Base-by-base conservation (phyloP, 2,888 invertebrate genomes). In the Temnothorax ravouxi region DNA sequence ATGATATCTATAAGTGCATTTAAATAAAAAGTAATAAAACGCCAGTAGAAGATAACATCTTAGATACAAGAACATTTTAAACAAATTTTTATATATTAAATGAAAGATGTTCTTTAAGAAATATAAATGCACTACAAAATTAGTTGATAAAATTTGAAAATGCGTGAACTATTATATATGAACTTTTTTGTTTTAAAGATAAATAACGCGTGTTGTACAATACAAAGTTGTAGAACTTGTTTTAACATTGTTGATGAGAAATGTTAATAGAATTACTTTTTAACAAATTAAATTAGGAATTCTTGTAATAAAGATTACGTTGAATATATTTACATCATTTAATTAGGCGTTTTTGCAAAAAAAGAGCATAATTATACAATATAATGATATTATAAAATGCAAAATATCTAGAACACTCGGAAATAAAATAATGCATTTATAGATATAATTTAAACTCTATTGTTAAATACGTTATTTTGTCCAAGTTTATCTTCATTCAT, bases 1-100 rank as follows among this genome's bases (percentile, higher is more conserved):
- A 87, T 95, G 94, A 93, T 96, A 97, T 87, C 96, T 95, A 9
- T 13, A 59, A 79, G 25, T 11, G 9, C 9, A 29, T n/a, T 38
- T 18, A 75, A 38, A 8, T 21, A 0, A 2, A 61, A 11, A 8
- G 29, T 44, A 38, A 50, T 15, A 15, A 21, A 21, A 61, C 25
- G 4, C 50, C 3, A 41, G 38, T 13, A 25, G 9, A 11, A 54
- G 4, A 21, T 54, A 6, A 29, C 1, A 38, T 54, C 4, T 67
- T 4, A 25, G 3, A 13, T 69, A 50, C 34, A 69, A 50, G 11
- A n/a, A 25, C 6, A 15, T 54, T 44, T 71, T 8, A 15, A 6
- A 47, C 9, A 52, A 4, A 47, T 47, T 47, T 50, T 69, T 15
- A 50, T 29, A 18, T 29, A 18, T 61, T 61, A 34, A 34, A 61